phyloP scores from a whole-genome alignment of 2,797 vertebrate species.

The Hydrolagus colliei region DNA sequence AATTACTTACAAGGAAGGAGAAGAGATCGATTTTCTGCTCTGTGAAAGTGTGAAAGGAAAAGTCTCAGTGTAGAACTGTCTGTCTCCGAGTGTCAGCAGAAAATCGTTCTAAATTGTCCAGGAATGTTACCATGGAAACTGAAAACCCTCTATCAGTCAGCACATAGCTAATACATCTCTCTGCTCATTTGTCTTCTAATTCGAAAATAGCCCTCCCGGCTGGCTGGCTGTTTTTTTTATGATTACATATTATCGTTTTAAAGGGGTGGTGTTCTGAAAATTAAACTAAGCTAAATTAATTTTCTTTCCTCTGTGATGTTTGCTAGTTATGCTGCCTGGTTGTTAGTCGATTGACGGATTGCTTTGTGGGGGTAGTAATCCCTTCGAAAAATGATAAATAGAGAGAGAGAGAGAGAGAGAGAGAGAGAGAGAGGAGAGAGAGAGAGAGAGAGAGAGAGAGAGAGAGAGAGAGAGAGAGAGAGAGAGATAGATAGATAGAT shows the following conservation, averaged over 20 bases:
- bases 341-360: no score
- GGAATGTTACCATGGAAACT: conserved; percentile 1
- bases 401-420: no score
- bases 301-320: background rate
- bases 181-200: background rate
- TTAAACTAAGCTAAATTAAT: background rate
- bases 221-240: background rate
- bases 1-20: background rate
- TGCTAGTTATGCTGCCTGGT: no score
- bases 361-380: no score
- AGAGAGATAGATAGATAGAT: no score
- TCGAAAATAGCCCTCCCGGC: background rate
- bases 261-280: background rate
- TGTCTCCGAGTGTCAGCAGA: background rate
- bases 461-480: no score
- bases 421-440: no score
- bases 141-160: background rate
- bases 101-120: background rate
- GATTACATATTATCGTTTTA: background rate
- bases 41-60: background rate
- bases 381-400: no score
- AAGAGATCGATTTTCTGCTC: background rate
- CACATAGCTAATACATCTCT: background rate
- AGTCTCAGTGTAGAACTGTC: background rate
- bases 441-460: no score